Evolutionary conservation across 92 coral and sea anemone species (phyloP).

Genomic region (Heliopora coerulea): DNA sequence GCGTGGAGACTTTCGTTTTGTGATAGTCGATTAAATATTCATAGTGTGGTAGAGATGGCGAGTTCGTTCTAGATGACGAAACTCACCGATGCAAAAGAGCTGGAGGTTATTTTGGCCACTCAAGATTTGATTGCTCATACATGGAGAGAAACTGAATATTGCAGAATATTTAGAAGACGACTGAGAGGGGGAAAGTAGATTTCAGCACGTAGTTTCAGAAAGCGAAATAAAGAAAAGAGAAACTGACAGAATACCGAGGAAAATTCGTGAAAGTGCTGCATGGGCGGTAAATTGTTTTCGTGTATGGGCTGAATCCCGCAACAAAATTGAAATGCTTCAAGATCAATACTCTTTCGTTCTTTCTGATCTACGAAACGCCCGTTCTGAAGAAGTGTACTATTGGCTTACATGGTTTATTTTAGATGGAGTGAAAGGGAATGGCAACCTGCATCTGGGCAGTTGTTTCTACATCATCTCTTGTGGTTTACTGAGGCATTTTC

Average conservation of each 20-base stretch:
- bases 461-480: conserved; percentile 19
- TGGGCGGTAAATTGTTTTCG: conserved; percentile 18
- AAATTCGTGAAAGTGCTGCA: conserved; percentile 14
- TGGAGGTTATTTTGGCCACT: conserved; percentile 8
- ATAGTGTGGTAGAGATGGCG: too few relatives aligned
- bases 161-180: conserved; percentile 1
- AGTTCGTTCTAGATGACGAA: neutral
- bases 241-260: conserved; percentile 30
- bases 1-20: too few relatives aligned
- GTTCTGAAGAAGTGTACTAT: neutral
- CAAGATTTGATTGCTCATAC: conserved; percentile 14
- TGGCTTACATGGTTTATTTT: conserved; percentile 19
- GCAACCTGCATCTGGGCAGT: conserved; percentile 32
- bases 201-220: neutral
- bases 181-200: neutral
- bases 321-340: conserved; percentile 1
- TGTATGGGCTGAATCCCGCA: conserved; percentile 13
- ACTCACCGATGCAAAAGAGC: conserved; percentile 1
- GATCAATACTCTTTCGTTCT: conserved; percentile 17
- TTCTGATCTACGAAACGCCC: neutral
- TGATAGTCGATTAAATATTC: too few relatives aligned
- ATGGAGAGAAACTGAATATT: neutral
- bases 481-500: conserved; percentile 39
- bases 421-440: conserved; percentile 29
- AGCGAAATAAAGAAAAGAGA: conserved; percentile 14